These are phyloP conservation scores for Helarctos malayanus DNA, from an alignment of 2,797 vertebrate genomes.

Conservation along the genomic window DNA sequence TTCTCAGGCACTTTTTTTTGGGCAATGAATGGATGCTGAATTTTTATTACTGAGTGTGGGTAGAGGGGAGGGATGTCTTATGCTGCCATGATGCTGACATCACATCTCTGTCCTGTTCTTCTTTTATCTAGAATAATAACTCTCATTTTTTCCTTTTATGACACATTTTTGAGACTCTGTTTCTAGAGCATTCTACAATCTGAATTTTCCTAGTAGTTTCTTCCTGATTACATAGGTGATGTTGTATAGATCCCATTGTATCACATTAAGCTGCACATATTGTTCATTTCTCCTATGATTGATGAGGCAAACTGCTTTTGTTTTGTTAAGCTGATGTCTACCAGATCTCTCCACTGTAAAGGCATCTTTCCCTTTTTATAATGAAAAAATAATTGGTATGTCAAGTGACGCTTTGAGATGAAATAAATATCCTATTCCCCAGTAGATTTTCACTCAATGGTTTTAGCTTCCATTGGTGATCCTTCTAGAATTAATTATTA, in stretches of 20 bases:
- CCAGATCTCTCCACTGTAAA: neutral
- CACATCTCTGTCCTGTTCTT: neutral
- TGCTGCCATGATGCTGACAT: neutral
- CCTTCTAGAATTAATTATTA: neutral
- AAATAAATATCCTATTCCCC: neutral
- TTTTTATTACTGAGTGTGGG: neutral
- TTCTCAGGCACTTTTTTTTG: neutral
- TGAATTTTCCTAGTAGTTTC: conserved; percentile 3
- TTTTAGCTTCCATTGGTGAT: neutral
- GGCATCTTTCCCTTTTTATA: neutral
- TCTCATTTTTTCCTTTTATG: neutral
- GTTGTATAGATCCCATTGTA: neutral
- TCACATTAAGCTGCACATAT: neutral
- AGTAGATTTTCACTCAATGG: neutral
- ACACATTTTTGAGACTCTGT: neutral
- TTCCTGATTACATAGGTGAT: neutral
- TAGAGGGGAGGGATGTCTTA: neutral
- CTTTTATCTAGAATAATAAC: neutral
- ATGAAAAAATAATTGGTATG: neutral
- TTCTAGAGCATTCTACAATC: neutral
- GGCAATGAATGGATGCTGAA: neutral
- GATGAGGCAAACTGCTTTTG: neutral
- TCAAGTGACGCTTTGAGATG: neutral
- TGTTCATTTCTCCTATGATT: neutral
- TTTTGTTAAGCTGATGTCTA: neutral